These are phyloP conservation scores for Ptilorrhoa leucosticta DNA, from an alignment of 2,113 vertebrate species.

Conservation along the genomic window DNA sequence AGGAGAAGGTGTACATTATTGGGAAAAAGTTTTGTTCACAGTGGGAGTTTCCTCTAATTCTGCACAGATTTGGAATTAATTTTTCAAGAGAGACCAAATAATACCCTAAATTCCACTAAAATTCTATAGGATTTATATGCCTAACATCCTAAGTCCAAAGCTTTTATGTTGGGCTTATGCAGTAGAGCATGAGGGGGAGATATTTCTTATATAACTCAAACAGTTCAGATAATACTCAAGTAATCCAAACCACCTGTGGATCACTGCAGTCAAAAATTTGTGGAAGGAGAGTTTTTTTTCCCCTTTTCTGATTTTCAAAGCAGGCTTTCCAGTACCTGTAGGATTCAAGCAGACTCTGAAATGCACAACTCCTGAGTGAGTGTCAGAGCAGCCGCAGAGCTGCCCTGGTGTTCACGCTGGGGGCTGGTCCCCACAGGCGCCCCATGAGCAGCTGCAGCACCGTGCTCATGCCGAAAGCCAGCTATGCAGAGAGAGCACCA, in stretches of 20 bases:
- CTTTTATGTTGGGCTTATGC: slow-evolving; percentile 31
- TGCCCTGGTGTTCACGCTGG: background rate
- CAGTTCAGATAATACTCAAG: background rate
- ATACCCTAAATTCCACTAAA: slow-evolving; percentile 42
- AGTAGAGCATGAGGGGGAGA: background rate
- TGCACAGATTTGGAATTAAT: slow-evolving; percentile 21
- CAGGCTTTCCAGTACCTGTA: background rate
- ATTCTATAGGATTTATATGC: background rate
- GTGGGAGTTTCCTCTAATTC: slow-evolving; percentile 29
- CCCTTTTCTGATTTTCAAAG: background rate
- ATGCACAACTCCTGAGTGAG: background rate
- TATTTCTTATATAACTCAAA: slow-evolving; percentile 2
- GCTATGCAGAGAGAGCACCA: background rate
- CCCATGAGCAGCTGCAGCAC: background rate
- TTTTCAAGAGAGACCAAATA: slow-evolving; percentile 33
- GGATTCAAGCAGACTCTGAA: background rate
- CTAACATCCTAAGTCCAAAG: slow-evolving; percentile 7
- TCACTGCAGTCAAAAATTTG: background rate
- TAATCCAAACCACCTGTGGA: slow-evolving; percentile 50
- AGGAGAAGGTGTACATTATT: slow-evolving; percentile 29
- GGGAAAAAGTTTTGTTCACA: background rate
- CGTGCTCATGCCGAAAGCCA: background rate
- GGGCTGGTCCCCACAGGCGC: background rate
- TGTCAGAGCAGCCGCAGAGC: background rate
- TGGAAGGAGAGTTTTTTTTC: accelerated